These are phyloP conservation scores for Chloroclystis v-ata DNA, from an alignment of 2,888 invertebrate genomes.

Conservation along the genomic window DNA sequence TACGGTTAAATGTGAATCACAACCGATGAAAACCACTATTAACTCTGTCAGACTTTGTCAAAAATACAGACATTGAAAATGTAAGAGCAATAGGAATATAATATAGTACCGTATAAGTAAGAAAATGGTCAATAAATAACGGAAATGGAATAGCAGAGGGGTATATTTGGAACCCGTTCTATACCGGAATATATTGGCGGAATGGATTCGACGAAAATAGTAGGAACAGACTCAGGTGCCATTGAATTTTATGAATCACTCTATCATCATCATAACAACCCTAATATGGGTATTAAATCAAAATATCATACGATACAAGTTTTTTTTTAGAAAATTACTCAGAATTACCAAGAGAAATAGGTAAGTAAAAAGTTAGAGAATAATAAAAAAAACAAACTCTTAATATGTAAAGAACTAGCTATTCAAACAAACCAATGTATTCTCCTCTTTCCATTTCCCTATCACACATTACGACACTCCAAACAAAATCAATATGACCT, in stretches of 20 bases:
- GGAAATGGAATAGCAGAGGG: slow-evolving; percentile 34
- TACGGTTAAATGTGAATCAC: not conserved
- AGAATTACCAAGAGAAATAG: no score
- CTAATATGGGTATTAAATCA: no score
- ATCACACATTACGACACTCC: slow-evolving; percentile 14
- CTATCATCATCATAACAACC: no score
- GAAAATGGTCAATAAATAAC: slow-evolving; percentile 49
- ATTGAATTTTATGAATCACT: slow-evolving; percentile 43
- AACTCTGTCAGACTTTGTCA: not conserved
- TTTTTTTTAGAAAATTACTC: no score
- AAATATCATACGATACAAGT: no score
- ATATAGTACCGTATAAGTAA: slow-evolving; percentile 27
- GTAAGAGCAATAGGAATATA: slow-evolving; percentile 17
- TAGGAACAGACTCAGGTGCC: slow-evolving; percentile 40
- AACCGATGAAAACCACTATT: not conserved
- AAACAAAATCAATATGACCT: slow-evolving; percentile 13
- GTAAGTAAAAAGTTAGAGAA: no score
- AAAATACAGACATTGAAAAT: slow-evolving; percentile 8
- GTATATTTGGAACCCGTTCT: slow-evolving; percentile 53
- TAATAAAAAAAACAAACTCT: no score
- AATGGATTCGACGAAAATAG: slow-evolving; percentile 45
- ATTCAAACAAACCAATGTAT: no score
- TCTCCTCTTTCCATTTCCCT: not conserved
- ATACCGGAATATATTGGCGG: slow-evolving; percentile 38
- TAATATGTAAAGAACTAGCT: no score